Evolutionary conservation across 1,140 invertebrate genomes (phyloP).

Genomic region (Hylaeus anthracinus): DNA sequence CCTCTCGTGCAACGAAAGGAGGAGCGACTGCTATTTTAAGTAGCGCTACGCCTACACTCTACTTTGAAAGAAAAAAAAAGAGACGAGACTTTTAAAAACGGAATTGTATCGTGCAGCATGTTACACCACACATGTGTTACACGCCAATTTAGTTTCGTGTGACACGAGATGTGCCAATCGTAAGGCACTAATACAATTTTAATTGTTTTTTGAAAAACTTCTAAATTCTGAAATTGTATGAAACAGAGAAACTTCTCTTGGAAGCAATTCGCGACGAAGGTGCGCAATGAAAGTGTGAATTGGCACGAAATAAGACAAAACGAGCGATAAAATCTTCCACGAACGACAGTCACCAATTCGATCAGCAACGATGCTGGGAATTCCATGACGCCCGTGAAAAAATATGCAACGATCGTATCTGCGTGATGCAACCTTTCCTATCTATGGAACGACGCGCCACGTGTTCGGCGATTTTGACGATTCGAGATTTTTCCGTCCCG

Average conservation of each 20-base stretch:
- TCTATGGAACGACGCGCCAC: background rate
- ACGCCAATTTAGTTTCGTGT: too few species aligned
- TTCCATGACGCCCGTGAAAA: background rate
- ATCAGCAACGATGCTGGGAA: background rate
- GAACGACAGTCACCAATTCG: background rate
- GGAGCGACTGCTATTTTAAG: slow-evolving; percentile 26
- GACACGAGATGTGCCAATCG: too few species aligned
- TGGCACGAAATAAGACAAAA: background rate
- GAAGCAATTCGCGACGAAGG: background rate
- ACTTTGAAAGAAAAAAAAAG: background rate
- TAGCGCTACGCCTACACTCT: slow-evolving; percentile 1
- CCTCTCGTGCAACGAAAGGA: slow-evolving; percentile 14
- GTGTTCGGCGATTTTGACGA: background rate
- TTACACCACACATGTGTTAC: too few species aligned
- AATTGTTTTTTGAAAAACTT: too few species aligned
- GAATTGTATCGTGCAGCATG: too few species aligned
- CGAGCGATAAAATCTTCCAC: background rate
- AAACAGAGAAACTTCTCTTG: background rate
- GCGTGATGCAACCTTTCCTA: background rate
- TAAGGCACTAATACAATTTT: too few species aligned
- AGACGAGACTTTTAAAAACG: too few species aligned
- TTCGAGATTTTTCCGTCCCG: background rate
- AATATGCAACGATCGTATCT: background rate
- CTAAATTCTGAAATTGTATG: too few species aligned
- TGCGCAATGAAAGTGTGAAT: slow-evolving; percentile 9